These are phyloP conservation scores for Verasper variegatus DNA, from an alignment of 2,113 vertebrate species.

Conservation along the genomic window DNA sequence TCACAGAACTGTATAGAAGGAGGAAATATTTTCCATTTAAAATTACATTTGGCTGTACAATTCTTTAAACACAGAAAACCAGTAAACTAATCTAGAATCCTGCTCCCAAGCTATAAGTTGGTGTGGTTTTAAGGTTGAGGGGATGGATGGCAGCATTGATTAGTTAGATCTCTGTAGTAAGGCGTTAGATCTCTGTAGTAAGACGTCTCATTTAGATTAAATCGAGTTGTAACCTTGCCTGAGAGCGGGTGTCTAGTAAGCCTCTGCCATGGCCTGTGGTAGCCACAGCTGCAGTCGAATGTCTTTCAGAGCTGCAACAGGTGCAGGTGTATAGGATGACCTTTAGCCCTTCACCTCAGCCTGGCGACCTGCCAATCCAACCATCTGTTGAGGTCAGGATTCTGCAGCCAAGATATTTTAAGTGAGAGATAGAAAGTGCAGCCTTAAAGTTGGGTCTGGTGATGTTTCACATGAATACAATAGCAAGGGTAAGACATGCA, in stretches of 20 bases:
- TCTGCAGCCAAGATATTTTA: constrained; percentile 44
- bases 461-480: not conserved
- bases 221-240: constrained; percentile 28
- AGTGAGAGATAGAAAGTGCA: constrained; percentile 32
- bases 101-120: not conserved
- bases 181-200: not conserved
- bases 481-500: not conserved
- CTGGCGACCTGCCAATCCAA: constrained; percentile 20
- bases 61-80: not conserved
- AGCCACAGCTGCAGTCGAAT: constrained; percentile 59
- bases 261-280: constrained; percentile 20
- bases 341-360: constrained; percentile 57
- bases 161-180: not conserved
- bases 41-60: not conserved
- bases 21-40: not conserved
- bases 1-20: not conserved
- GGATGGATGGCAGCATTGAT: not conserved
- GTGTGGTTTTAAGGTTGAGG: not conserved
- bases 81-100: not conserved
- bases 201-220: constrained; percentile 26
- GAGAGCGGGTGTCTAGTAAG: not conserved
- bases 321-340: constrained; percentile 59
- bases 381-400: constrained; percentile 59
- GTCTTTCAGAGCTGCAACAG: constrained; percentile 55
- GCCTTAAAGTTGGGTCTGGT: constrained; percentile 1